Base-by-base conservation (phyloP, 2,888 invertebrate species). In the Incurvaria masculella region DNA sequence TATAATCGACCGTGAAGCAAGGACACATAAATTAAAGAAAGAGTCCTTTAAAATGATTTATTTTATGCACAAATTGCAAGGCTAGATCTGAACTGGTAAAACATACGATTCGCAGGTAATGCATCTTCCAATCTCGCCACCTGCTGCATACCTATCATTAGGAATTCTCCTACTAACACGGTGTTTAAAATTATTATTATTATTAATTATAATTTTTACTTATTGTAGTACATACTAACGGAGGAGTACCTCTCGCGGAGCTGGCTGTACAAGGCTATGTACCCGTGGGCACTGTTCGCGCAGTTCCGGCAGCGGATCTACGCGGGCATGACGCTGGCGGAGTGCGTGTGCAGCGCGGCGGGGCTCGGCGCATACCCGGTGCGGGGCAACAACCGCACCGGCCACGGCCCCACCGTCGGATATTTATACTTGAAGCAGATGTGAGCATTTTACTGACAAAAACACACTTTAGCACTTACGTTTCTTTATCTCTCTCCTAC, bases 341-440 rank as follows among this genome's bases (percentile, higher is more conserved):
- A 97, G 69, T 90, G 91, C 65, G 91, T 93, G n/a, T 96, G 96
- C 62, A 91, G 92, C 16, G 87, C 91, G 67, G 88, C 92, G 2
- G 95, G 94, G 0, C 75, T 98, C 14, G 98, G 97, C 2, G 93
- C 92, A 1, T 98, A 98, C 69, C 97, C 97, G 0, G 78, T 78
- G 0, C 75, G 79, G 23, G 82, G 87, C 0, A 81, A 84, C 47
- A 85, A 91, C n/a, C 82, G 81, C 56, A 79, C 89, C 49, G 97
- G 97, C 0, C 82, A 87, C 59, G 98, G 97, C 2, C 97, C 97
- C 0, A 86, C 88, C 20, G 81, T 81, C 50, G 82, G 86, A 52
- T 89, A 88, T 59, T 70, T 81, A 55, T 79, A 81, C 52, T 65
- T 89, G 19, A 76, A 80, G 49, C 65, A 76, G 56, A 78, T 83